phyloP scores from a whole-genome alignment of 2,888 invertebrate species.

The Stenoptilia bipunctidactyla region DNA sequence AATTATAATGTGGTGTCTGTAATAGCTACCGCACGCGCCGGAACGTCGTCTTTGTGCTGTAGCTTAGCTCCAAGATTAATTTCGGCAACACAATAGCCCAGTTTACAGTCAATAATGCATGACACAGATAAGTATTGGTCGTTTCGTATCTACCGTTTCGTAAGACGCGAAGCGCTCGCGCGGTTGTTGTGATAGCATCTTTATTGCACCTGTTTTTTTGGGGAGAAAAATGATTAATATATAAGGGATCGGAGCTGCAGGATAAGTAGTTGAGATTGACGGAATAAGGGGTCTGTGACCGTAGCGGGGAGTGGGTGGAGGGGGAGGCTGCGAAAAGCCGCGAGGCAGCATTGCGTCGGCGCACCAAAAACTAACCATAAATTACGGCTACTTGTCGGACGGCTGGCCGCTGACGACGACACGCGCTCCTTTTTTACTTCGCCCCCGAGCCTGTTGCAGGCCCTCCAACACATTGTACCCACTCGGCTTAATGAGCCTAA shows the following conservation, averaged over 20 bases:
- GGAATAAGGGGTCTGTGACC: constrained; percentile 66
- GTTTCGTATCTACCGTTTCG: constrained; percentile 52
- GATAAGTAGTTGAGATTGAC: constrained; percentile 69
- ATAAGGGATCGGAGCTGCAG: constrained; percentile 50
- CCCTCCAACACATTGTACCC: neutral
- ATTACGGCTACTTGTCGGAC: constrained; percentile 66
- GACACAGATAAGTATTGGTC: constrained; percentile 53
- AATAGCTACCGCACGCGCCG: constrained; percentile 60
- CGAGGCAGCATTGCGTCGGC: constrained; percentile 61
- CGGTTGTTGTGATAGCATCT: constrained; percentile 51
- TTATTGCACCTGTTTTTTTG: constrained; percentile 50
- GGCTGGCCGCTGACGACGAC: constrained; percentile 36
- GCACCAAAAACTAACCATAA: constrained; percentile 72
- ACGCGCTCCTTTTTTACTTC: constrained; percentile 53
- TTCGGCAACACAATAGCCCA: constrained; percentile 62
- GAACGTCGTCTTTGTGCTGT: constrained; percentile 58
- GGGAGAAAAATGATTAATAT: constrained; percentile 59
- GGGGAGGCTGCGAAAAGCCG: constrained; percentile 51
- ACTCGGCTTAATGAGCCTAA: neutral
- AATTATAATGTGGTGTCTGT: constrained; percentile 64
- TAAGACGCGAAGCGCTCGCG: constrained; percentile 47
- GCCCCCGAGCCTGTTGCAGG: constrained; percentile 40
- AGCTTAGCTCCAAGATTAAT: constrained; percentile 67
- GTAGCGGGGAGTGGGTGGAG: constrained; percentile 24
- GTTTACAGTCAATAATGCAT: constrained; percentile 56